Conservation (phyloP, 2,113 vertebrate genomes). For the mouse (Mus musculus) region GRCm39 chr10:34495501-34496000, state of each 20-base stretch:
- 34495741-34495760: not conserved
- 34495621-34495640: not conserved
- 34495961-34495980: not conserved
- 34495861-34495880: not conserved
- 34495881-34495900: not conserved
- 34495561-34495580: not conserved
- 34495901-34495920: not conserved
- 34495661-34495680: not conserved
- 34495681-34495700: not conserved
- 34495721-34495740: not conserved
- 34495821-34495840: not conserved
- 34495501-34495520: not conserved
- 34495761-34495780: not conserved
- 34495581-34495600: not conserved
- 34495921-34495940: not conserved
- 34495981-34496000: no score
- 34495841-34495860: not conserved
- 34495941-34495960: slow-evolving; percentile 13
- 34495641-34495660: not conserved
- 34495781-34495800: not conserved
- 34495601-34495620: not conserved
- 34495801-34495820: not conserved
- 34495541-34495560: not conserved
- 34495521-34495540: not conserved
- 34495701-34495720: rapidly evolving